Conservation (phyloP, 2,888 invertebrate genomes). For the Seira musarum region DNA sequence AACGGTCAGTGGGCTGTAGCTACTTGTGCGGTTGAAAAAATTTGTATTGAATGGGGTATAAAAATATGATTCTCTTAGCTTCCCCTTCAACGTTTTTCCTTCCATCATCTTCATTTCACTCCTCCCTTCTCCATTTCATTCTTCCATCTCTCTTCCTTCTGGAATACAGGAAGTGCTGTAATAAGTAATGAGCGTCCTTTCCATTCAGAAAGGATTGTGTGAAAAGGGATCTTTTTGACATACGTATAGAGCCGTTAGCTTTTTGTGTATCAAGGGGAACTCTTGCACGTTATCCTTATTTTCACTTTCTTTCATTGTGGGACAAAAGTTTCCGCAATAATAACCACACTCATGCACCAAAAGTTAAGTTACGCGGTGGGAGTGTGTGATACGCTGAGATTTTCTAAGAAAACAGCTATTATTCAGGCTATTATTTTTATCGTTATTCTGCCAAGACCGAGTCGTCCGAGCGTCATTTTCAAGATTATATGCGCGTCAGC, state of each 20-base stretch:
- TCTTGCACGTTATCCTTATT: no score
- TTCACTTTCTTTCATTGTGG: no score
- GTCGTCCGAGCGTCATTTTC: conserved; percentile 23
- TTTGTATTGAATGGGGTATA: conserved; percentile 25
- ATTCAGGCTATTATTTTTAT: conserved; percentile 40
- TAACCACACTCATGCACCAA: no score
- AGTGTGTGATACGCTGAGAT: no score
- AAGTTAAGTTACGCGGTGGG: no score
- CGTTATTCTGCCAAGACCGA: conserved; percentile 27
- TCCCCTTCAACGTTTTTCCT: neutral
- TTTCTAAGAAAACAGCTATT: conserved; percentile 12
- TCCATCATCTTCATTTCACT: neutral
- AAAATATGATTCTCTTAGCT: neutral
- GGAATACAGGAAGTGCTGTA: neutral
- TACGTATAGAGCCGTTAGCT: no score
- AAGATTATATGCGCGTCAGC: conserved; percentile 17
- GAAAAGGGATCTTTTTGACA: no score
- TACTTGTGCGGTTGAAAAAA: neutral
- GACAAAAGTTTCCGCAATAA: no score
- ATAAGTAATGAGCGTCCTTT: neutral
- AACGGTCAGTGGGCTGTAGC: neutral
- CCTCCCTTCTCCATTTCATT: neutral
- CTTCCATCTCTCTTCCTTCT: neutral
- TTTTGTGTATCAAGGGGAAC: no score
- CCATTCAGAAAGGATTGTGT: no score